phyloP scores from a whole-genome alignment of 2,888 invertebrate species.

The Pandemis cinnamomeana region DNA sequence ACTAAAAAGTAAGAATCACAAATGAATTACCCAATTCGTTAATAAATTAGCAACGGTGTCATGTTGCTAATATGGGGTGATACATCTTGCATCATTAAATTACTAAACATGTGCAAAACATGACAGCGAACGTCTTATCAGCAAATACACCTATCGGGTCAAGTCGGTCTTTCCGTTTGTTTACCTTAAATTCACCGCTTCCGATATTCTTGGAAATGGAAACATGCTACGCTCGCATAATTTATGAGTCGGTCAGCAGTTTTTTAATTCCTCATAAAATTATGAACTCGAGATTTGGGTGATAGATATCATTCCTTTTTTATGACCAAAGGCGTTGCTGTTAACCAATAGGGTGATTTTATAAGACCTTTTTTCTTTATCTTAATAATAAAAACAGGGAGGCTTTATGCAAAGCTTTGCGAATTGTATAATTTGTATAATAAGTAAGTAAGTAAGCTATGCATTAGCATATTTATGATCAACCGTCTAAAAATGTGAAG shows the following conservation, averaged over 20 bases:
- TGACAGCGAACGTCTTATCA: constrained; percentile 42
- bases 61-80: constrained; percentile 58
- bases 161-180: constrained; percentile 56
- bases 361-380: too few species aligned
- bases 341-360: background rate
- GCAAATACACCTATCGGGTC: constrained; percentile 59
- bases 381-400: too few species aligned
- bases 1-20: too few species aligned
- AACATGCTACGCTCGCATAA: background rate
- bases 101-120: constrained; percentile 54
- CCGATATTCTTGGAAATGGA: constrained; percentile 56
- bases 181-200: constrained; percentile 48
- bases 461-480: too few species aligned
- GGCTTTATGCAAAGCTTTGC: background rate
- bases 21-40: constrained; percentile 24
- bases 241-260: background rate
- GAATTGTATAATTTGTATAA: too few species aligned
- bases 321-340: background rate
- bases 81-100: constrained; percentile 60
- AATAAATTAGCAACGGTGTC: constrained; percentile 46
- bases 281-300: background rate
- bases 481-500: too few species aligned
- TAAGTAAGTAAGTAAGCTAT: too few species aligned
- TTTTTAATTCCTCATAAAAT: constrained; percentile 9
- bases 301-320: background rate